These are phyloP conservation scores for Aramus guarauna DNA, from an alignment of 2,113 vertebrate genomes.

Conservation along the genomic window DNA sequence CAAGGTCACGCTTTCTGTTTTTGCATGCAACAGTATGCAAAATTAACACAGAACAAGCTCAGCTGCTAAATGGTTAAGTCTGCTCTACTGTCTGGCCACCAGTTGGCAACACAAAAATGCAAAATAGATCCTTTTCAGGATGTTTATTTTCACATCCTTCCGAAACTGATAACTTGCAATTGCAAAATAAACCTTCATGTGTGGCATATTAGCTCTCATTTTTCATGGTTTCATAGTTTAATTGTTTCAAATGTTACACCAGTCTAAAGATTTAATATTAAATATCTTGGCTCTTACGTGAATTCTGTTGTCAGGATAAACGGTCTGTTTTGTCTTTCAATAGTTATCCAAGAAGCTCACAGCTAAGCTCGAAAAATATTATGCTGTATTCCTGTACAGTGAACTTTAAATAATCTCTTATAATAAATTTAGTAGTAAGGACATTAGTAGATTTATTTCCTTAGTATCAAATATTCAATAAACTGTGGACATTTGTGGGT, in stretches of 20 bases:
- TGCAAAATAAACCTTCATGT: slow-evolving; percentile 54
- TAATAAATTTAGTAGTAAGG: neutral
- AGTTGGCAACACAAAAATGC: slow-evolving; percentile 70
- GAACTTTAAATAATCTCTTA: slow-evolving; percentile 30
- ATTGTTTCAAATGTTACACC: slow-evolving; percentile 44
- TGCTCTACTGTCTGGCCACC: slow-evolving; percentile 62
- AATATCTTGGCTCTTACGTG: slow-evolving; percentile 17
- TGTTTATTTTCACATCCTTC: slow-evolving; percentile 71
- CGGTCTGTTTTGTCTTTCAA: slow-evolving; percentile 6
- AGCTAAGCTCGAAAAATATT: slow-evolving; percentile 26
- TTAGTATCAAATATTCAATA: neutral
- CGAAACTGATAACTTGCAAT: slow-evolving; percentile 52
- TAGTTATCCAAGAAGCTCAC: neutral
- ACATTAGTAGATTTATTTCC: neutral
- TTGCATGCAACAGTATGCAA: neutral
- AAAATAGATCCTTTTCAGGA: slow-evolving; percentile 67
- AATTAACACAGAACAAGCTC: slow-evolving; percentile 13
- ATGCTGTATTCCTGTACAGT: neutral
- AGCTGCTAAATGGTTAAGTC: slow-evolving; percentile 59
- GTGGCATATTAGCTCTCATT: slow-evolving; percentile 42
- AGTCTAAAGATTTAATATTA: slow-evolving; percentile 58
- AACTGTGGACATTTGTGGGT: neutral
- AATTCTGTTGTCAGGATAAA: slow-evolving; percentile 56
- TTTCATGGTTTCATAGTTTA: slow-evolving; percentile 59
- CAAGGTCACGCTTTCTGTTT: neutral